These are phyloP conservation scores for Mylabris phalerata DNA, from an alignment of 1,140 invertebrate species.

Conservation along the genomic window DNA sequence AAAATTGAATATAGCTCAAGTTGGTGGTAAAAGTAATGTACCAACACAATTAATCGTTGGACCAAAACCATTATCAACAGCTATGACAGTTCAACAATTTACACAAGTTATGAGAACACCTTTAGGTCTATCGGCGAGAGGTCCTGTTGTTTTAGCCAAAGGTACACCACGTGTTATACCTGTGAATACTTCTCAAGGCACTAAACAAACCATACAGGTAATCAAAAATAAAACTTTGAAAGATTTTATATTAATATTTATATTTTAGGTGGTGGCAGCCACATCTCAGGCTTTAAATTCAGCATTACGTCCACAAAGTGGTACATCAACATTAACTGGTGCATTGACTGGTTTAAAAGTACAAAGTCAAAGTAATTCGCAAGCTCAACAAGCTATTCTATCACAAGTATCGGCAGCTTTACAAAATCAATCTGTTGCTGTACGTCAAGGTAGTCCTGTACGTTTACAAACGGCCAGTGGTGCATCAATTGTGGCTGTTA, in stretches of 20 bases:
- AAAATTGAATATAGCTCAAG: slow-evolving; percentile 40
- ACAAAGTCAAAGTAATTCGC: slow-evolving; percentile 34
- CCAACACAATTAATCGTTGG: slow-evolving; percentile 56
- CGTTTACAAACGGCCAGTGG: slow-evolving; percentile 44
- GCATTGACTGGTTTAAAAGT: slow-evolving; percentile 46
- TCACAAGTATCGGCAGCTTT: slow-evolving; percentile 43
- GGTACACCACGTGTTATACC: slow-evolving; percentile 37
- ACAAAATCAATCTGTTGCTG: slow-evolving; percentile 41
- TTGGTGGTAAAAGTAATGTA: slow-evolving; percentile 45
- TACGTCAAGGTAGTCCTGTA: slow-evolving; percentile 43
- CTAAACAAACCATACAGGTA: slow-evolving; percentile 41
- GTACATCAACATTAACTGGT: slow-evolving; percentile 38
- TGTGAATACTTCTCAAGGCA: slow-evolving; percentile 35
- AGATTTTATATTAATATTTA: neutral
- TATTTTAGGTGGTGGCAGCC: slow-evolving; percentile 45
- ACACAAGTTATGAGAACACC: slow-evolving; percentile 68
- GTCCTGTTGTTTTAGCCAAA: slow-evolving; percentile 38
- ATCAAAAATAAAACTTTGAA: neutral
- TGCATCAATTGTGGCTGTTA: slow-evolving; percentile 44
- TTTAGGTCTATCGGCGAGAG: slow-evolving; percentile 38
- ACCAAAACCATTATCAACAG: slow-evolving; percentile 53
- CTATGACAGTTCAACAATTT: slow-evolving; percentile 69
- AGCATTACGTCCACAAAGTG: slow-evolving; percentile 40
- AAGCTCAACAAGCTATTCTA: slow-evolving; percentile 40
- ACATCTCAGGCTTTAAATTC: slow-evolving; percentile 44